Base-by-base conservation (phyloP, 1,140 invertebrate species). In the Drosophila sp. region DNA sequence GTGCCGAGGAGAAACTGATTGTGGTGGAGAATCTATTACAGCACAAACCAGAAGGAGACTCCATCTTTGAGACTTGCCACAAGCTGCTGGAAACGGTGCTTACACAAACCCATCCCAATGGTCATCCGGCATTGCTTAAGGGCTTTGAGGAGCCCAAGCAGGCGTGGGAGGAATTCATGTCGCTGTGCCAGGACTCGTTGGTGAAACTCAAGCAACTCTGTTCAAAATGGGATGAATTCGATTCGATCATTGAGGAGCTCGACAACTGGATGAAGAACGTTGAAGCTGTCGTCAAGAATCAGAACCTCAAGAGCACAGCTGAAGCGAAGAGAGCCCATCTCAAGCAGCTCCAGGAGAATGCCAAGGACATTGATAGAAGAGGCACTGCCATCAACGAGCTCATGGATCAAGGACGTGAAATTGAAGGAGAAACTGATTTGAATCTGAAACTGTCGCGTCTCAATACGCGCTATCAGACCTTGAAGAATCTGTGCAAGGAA, bases 271-370 rank as follows among this genome's bases (percentile, higher is more conserved):
- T 97, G 11, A 96, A 97, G 83, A 93, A 95, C 40, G 96, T 96
- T 84, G 97, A 99, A 93, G 93, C 93, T 46, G 94, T 96, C 90
- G 93, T 98, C 0, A 97, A 97, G 92, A 97, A 99, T 91, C 96
- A 97, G 92, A 97, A 96, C 76, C 93, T 99, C 4, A 97, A 97
- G 90, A 97, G 95, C 84, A 97, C 95, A 5, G 94, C 97, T 14
- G 95, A 96, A 66, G 94, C 97, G 0, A 99, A 99, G 92, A 92
- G 95, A 65, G 92, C 92, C 9, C 96, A 98, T 93, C 93, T 98
- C 25, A 94, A 96, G 38, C 97, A 97, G 89, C 92, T 99, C 0
- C 95, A 95, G 76, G 92, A 93, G 29, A 92, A 97, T 38, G 95
- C 97, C 90, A 93, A 94, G 69, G 96, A 97, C 78, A 95, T 99